A percentile compares a stretch with the other conserved stretches of the same genome.
These are phyloP conservation scores for Philotrypesis tridentata DNA, from an alignment of 1,140 invertebrate genomes.

Conservation along the genomic window DNA sequence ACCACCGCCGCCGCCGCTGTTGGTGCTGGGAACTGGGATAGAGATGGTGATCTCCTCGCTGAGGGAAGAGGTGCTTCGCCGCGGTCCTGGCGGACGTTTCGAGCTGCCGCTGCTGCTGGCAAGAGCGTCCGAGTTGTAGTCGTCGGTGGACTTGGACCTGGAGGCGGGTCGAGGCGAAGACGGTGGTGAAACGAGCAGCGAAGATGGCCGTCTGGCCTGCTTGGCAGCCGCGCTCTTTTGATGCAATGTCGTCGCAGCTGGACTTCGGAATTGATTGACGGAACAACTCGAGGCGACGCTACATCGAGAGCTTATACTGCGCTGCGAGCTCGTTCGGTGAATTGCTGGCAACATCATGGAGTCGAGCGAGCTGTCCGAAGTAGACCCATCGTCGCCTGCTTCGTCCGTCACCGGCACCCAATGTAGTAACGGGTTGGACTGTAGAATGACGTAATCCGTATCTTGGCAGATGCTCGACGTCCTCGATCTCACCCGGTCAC, in stretches of 20 bases:
- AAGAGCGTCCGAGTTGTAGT: slow-evolving; percentile 56
- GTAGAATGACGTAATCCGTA: slow-evolving; percentile 76
- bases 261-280: not conserved
- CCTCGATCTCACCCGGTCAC: slow-evolving; percentile 57
- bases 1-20: slow-evolving; percentile 52
- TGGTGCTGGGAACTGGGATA: slow-evolving; percentile 46
- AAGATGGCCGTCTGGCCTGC: slow-evolving; percentile 53
- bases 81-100: slow-evolving; percentile 29
- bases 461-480: slow-evolving; percentile 61
- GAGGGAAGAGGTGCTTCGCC: slow-evolving; percentile 47
- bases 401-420: slow-evolving; percentile 73
- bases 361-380: slow-evolving; percentile 64
- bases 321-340: slow-evolving; percentile 68
- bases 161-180: slow-evolving; percentile 61
- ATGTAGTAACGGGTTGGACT: slow-evolving; percentile 73
- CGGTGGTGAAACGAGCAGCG: slow-evolving; percentile 63
- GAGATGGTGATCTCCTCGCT: slow-evolving; percentile 56
- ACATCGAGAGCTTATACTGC: slow-evolving; percentile 63
- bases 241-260: not conserved
- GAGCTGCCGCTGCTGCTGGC: slow-evolving; percentile 60
- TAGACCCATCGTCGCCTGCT: slow-evolving; percentile 58
- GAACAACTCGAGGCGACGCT: slow-evolving; percentile 59
- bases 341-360: slow-evolving; percentile 52
- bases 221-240: slow-evolving; percentile 40
- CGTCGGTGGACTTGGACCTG: slow-evolving; percentile 64